Base-by-base conservation (phyloP, 2,113 vertebrate species). In the Pimephales promelas region DNA sequence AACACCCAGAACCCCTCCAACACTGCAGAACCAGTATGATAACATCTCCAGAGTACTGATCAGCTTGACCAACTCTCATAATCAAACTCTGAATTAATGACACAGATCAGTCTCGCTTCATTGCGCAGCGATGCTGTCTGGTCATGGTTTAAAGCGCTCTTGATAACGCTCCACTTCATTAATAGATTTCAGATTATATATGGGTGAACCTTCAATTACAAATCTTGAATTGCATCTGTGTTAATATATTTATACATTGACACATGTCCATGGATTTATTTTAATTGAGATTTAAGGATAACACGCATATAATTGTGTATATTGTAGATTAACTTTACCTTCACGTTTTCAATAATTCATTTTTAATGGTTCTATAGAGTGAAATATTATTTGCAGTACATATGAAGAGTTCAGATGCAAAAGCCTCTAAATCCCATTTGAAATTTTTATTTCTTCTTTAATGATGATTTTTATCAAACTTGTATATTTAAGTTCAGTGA, bases 71-170 rank as follows among this genome's bases (percentile, higher is more conserved):
- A 16, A 11, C 24, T 56, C 18, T 75, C 28, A 75, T 31, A 34
- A 56, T 76, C 49, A 76, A 13, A 52, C 66, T 40, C 34, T 40
- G n/a, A 9, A 72, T 45, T 24, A 72, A 47, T 45, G 40, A 26
- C 70, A 24, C 70, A 45, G 70, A 47, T 26, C 70, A 16, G 40
- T 16, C 70, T 72, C 24, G 70, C 70, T 72, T 72, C 70, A 45
- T 72, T 0, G 11, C 40, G 47, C 70, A 47, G 40, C 40, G 16
- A 24, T 16, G 36, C 14, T 14, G 64, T 68, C 64, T 18, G 36
- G 20, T 70, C 34, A n/a, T 40, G 66, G 10, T 20, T 40, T 40
- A 40, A 40, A 70, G 64, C 34, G 40, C 66, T 70, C 66, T 70
- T n/a, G 66, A 40, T 70, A 70, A 40, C 4, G 1, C 4, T 5